Percentiles rank a stretch among this genome's conserved stretches.
These are phyloP conservation scores for Pelusios castaneus DNA, from an alignment of 2,113 vertebrate species.

Conservation along the genomic window DNA sequence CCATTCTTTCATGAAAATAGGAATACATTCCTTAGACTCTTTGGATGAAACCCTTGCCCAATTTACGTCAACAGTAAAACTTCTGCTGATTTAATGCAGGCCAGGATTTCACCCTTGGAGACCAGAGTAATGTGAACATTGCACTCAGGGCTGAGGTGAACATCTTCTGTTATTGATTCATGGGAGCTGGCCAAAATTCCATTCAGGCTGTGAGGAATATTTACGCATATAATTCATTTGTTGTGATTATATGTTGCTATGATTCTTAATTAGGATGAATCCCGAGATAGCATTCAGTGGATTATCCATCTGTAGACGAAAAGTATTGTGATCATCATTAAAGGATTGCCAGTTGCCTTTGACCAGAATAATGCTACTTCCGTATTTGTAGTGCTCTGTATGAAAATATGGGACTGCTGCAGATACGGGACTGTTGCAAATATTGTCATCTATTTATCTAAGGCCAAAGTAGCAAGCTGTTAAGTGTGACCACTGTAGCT, in stretches of 20 bases:
- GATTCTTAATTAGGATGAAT: background rate
- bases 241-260: background rate
- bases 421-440: background rate
- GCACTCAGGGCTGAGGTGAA: background rate
- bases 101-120: background rate
- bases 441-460: background rate
- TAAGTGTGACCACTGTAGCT: background rate
- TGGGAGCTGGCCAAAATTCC: background rate
- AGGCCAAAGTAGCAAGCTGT: background rate
- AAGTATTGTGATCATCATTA: background rate
- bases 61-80: background rate
- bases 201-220: background rate
- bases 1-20: background rate
- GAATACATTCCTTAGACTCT: background rate
- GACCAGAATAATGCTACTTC: background rate
- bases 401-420: background rate
- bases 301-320: background rate
- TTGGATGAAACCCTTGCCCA: background rate
- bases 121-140: background rate
- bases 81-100: background rate
- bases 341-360: background rate
- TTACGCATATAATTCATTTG: background rate
- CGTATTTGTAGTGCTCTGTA: background rate
- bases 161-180: background rate
- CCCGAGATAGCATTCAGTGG: background rate